Percentiles rank a stretch among this genome's conserved stretches.
Conservation (phyloP, 2,888 invertebrate species). For the Lepidocyrtinus sp. region DNA sequence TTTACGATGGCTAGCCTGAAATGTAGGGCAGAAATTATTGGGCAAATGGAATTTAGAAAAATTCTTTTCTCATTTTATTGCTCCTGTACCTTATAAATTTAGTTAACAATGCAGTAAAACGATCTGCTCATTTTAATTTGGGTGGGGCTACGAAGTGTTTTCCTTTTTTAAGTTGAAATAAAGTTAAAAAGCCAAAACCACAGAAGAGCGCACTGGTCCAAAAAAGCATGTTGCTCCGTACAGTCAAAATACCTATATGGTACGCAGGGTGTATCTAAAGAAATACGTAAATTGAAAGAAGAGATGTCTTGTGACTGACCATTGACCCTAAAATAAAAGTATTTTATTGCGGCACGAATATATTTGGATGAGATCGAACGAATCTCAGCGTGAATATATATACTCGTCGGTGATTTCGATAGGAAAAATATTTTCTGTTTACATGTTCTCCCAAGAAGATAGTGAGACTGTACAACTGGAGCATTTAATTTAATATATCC, state of each 20-base stretch:
- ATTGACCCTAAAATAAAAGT: constrained; percentile 12
- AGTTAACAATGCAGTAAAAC: background rate
- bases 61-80: background rate
- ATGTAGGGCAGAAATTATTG: background rate
- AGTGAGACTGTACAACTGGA: background rate
- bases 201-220: no score
- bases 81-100: background rate
- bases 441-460: background rate
- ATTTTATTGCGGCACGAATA: constrained; percentile 7
- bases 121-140: background rate
- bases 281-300: background rate
- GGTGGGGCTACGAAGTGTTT: background rate
- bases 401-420: constrained; percentile 3
- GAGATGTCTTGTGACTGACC: background rate
- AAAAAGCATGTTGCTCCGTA: no score
- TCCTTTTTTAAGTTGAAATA: background rate
- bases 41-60: background rate
- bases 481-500: no score
- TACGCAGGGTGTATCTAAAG: no score
- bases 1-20: no score
- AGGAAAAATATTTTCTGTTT: background rate
- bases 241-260: no score
- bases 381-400: background rate
- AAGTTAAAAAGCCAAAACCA: background rate
- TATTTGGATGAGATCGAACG: background rate